Evolutionary conservation across 2,797 vertebrate species (phyloP).

Genomic region (Siniperca scherzeri): DNA sequence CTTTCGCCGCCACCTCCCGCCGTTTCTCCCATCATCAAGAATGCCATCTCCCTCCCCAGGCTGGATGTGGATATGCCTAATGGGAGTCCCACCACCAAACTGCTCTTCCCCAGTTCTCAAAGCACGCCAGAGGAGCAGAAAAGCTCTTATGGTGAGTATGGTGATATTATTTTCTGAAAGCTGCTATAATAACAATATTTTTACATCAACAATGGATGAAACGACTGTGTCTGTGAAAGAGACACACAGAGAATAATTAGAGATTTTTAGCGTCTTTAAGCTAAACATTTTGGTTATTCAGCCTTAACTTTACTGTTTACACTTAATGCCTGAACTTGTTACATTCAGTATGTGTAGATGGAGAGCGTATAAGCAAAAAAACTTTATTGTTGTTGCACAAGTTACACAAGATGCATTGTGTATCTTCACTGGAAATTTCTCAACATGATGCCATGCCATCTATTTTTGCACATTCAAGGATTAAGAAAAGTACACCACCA

Average conservation of each 20-base stretch:
- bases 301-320: neutral
- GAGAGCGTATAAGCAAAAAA: neutral
- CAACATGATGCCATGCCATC: slow-evolving; percentile 31
- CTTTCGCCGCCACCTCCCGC: slow-evolving; percentile 86
- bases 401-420: neutral
- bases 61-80: slow-evolving; percentile 89
- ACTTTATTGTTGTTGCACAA: neutral
- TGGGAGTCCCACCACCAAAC: slow-evolving; percentile 77
- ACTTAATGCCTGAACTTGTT: neutral
- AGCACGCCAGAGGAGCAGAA: slow-evolving; percentile 85
- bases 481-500: slow-evolving; percentile 25
- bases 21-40: slow-evolving; percentile 97
- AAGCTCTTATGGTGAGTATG: slow-evolving; percentile 89
- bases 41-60: slow-evolving; percentile 93
- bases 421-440: slow-evolving; percentile 27
- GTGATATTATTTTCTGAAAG: neutral
- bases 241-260: neutral
- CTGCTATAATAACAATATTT: neutral
- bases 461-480: slow-evolving; percentile 36
- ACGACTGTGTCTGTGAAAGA: too few species aligned
- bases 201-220: neutral
- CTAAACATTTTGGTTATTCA: slow-evolving; percentile 6
- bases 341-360: neutral
- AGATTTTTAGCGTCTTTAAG: slow-evolving; percentile 7
- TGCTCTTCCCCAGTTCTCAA: slow-evolving; percentile 87